phyloP scores from a whole-genome alignment of 2,888 invertebrate genomes.

The Micoletzkya japonica region DNA sequence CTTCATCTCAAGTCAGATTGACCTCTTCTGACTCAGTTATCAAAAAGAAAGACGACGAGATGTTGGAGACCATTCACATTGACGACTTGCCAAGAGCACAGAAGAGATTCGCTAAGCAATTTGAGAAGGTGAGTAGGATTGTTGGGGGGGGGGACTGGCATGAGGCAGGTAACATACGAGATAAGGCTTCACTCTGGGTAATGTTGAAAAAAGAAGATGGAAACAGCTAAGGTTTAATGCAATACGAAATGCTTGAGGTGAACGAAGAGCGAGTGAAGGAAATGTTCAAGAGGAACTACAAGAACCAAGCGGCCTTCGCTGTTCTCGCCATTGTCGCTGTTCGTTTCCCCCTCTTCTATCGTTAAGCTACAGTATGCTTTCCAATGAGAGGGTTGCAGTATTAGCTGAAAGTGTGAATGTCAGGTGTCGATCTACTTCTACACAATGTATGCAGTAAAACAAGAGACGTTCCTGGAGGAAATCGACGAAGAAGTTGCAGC shows the following conservation, averaged over 20 bases:
- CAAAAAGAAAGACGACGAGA: slow-evolving; percentile 50
- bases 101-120: slow-evolving; percentile 58
- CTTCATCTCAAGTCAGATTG: neutral
- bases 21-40: neutral
- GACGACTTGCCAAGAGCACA: slow-evolving; percentile 61
- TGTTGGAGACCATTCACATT: slow-evolving; percentile 58
- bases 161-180: no score
- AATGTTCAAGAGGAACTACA: slow-evolving; percentile 59
- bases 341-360: neutral
- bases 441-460: slow-evolving; percentile 82
- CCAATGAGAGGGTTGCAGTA: neutral
- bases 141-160: neutral
- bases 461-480: slow-evolving; percentile 90
- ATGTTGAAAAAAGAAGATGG: no score
- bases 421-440: slow-evolving; percentile 78
- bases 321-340: slow-evolving; percentile 36
- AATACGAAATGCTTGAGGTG: no score
- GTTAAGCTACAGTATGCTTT: neutral
- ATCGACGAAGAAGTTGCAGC: slow-evolving; percentile 74
- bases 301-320: slow-evolving; percentile 50
- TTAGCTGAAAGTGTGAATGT: neutral
- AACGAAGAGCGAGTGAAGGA: slow-evolving; percentile 60
- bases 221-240: no score
- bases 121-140: slow-evolving; percentile 47
- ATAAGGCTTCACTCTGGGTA: no score